A percentile compares a stretch with the other conserved stretches of the same genome.
phyloP scores from a whole-genome alignment of 2,888 invertebrate genomes.

The Cephalotes varians region DNA sequence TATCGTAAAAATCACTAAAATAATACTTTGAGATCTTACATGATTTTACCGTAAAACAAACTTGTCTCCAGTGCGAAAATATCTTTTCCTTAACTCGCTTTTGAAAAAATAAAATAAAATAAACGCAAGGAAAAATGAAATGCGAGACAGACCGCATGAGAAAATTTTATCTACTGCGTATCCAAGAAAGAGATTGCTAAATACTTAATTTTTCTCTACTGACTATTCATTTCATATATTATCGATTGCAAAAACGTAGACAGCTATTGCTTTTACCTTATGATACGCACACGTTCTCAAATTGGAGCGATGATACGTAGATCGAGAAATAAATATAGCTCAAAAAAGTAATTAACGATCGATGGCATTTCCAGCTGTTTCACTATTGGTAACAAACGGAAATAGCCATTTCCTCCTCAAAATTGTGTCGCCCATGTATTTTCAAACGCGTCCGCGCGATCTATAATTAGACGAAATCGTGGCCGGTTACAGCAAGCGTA shows the following conservation, averaged over 20 bases:
- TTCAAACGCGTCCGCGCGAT: not conserved
- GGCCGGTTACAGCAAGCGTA: not conserved
- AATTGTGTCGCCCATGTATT: constrained; percentile 35
- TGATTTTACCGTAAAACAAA: constrained; percentile 5
- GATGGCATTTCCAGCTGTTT: not conserved
- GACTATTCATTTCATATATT: not conserved
- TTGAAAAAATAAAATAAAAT: too few species aligned
- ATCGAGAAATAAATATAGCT: not conserved
- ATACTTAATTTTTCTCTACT: constrained; percentile 10
- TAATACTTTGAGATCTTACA: not conserved
- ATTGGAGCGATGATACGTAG: not conserved
- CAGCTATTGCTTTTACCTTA: not conserved
- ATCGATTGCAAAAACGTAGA: constrained; percentile 5
- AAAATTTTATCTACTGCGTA: not conserved
- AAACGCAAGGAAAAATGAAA: not conserved
- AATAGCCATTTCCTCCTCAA: not conserved
- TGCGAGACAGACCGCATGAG: not conserved
- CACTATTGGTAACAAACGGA: not conserved
- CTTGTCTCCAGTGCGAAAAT: not conserved
- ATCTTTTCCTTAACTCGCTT: not conserved
- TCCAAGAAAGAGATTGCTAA: not conserved
- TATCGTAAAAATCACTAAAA: not conserved
- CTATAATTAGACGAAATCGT: constrained; percentile 23
- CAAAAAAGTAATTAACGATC: not conserved
- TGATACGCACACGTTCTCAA: not conserved